Evolutionary conservation across 2,113 vertebrate genomes (phyloP), one percentile per base, ranked within the genome.

Genomic region (Sapayoa aenigma): DNA sequence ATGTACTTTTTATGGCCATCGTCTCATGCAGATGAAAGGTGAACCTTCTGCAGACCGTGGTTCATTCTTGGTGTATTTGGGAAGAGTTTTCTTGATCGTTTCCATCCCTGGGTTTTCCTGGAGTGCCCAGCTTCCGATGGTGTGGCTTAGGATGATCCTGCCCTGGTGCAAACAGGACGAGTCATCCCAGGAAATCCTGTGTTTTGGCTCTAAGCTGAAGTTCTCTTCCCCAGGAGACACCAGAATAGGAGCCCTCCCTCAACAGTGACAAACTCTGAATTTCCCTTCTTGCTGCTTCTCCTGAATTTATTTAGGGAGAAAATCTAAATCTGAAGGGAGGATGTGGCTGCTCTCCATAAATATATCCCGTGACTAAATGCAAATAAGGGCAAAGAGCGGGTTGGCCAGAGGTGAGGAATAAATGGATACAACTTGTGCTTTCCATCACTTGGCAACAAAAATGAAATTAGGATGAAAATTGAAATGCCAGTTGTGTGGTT

Each of bases 121-220:
- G 30, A 77, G 21, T 0, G 1, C 8, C 12, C 35, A 56, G 0
- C 35, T 69, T 83, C 17, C 56, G 37, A 3, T 60, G 12, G 10
- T 6, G 10, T 5, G 27, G 11, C 0, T 59, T 16, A 31, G 68
- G 42, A 18, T 49, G 52, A 19, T 84, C 44, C 23, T 65, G 20
- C 8, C 62, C 21, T 23, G 30, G 44, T 49, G 27, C 1, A 4
- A 27, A 9, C 2, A 11, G 11, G 30, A 46, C 2, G 4, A 25
- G 10, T 52, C 25, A 9, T 15, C 9, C 4, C 49, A 31, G 81
- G 22, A 47, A n/a, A 2, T 33, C 14, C 22, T 63, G 9, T 37
- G 2, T 41, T 46, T 33, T 65, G 59, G 8, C 35, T 60, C 42
- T 18, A 11, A 77, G 11, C 1, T 23, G 27, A 59, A 37, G 25